phyloP scores from a whole-genome alignment of 2,113 vertebrate genomes.

The Calyptommatus sinebrachiatus region DNA sequence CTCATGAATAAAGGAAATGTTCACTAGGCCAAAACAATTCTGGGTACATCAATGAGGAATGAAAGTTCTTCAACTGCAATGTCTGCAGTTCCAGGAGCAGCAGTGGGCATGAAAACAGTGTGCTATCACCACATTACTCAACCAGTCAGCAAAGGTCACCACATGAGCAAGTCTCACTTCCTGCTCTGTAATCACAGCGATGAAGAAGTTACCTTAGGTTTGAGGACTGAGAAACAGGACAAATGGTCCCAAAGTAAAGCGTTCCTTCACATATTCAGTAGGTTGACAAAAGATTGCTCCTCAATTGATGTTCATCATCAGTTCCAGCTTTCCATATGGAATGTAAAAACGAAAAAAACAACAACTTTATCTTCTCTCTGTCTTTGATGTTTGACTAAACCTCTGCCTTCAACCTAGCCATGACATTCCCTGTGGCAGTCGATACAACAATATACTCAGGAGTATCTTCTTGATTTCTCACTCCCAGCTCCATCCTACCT shows the following conservation, averaged over 20 bases:
- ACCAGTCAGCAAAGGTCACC: too few relatives aligned
- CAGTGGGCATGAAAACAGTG: too few relatives aligned
- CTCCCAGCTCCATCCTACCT: not conserved
- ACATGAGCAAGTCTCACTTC: too few relatives aligned
- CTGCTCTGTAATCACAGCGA: too few relatives aligned
- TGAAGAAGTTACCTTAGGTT: not conserved
- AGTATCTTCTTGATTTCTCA: not conserved
- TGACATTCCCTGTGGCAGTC: not conserved
- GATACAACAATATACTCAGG: not conserved
- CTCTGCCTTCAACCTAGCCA: not conserved
- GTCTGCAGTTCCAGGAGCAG: too few relatives aligned
- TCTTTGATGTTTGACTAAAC: not conserved
- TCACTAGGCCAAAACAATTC: too few relatives aligned
- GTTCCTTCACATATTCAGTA: not conserved
- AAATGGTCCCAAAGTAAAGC: slow-evolving; percentile 25
- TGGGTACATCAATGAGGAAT: too few relatives aligned
- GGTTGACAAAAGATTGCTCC: not conserved
- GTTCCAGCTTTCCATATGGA: not conserved
- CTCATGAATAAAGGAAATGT: too few relatives aligned
- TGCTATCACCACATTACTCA: too few relatives aligned
- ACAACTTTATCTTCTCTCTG: not conserved
- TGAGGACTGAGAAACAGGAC: not conserved
- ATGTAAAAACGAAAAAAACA: not conserved
- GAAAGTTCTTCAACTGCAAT: too few relatives aligned
- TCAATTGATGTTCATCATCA: not conserved